Conservation (phyloP, 1,140 invertebrate species). For the Drosophila rhopaloa region DNA sequence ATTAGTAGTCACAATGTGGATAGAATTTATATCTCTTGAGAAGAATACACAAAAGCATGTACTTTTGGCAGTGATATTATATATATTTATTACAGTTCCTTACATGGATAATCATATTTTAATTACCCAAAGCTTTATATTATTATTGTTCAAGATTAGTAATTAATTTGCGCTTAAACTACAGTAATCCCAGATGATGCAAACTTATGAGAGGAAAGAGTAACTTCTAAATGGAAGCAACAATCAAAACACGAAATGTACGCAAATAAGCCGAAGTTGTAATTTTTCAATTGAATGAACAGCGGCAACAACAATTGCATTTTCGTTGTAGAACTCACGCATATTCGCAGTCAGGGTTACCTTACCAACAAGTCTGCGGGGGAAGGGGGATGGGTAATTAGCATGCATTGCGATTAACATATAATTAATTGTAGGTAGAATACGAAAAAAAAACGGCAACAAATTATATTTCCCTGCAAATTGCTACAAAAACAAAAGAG, state of each 20-base stretch:
- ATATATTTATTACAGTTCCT: too few species aligned
- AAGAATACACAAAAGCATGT: too few species aligned
- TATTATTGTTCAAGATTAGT: conserved; percentile 14
- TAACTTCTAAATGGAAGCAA: conserved; percentile 6
- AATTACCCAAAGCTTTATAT: conserved; percentile 2
- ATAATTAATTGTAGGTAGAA: conserved; percentile 78
- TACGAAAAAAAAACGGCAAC: conserved; percentile 51
- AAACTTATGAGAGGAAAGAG: conserved; percentile 18
- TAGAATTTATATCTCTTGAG: too few species aligned
- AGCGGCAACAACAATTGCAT: conserved; percentile 33
- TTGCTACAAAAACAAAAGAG: conserved; percentile 50
- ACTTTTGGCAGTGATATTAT: too few species aligned
- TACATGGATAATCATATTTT: background rate
- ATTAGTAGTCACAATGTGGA: too few species aligned
- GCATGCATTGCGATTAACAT: conserved; percentile 82
- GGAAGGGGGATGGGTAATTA: conserved; percentile 66
- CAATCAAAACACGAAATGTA: conserved; percentile 64
- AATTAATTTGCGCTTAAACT: conserved; percentile 52
- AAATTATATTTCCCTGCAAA: conserved; percentile 70
- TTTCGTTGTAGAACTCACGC: conserved; percentile 60
- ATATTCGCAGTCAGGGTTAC: conserved; percentile 77
- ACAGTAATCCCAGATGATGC: conserved; percentile 33
- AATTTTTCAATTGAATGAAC: conserved; percentile 82
- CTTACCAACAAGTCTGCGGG: background rate
- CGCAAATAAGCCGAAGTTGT: conserved; percentile 77